phyloP scores from a whole-genome alignment of 2,113 vertebrate species.

The Thalassoma bifasciatum region DNA sequence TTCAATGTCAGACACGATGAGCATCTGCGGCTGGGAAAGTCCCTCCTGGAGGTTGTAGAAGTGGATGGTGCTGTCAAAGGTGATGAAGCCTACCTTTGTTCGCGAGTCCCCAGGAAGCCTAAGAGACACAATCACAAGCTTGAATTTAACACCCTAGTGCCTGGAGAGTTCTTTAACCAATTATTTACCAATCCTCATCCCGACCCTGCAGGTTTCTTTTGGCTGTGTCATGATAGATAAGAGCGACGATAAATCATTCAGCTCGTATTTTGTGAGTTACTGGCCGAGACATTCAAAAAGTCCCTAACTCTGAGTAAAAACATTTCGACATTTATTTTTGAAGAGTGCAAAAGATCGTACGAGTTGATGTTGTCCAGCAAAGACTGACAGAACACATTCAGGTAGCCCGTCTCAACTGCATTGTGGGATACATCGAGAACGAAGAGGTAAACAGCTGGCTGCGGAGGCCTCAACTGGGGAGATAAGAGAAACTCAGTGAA shows the following conservation, averaged over 20 bases:
- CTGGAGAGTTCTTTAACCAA: too few species aligned
- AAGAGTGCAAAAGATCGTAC: constrained; percentile 83
- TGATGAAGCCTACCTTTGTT: constrained; percentile 97
- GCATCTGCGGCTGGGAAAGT: constrained; percentile 97
- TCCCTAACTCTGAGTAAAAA: too few species aligned
- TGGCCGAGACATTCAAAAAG: too few species aligned
- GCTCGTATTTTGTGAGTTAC: too few species aligned
- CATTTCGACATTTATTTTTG: too few species aligned
- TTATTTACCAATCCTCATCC: too few species aligned
- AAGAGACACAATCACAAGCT: constrained; percentile 16
- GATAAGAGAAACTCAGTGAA: neutral
- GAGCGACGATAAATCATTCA: neutral
- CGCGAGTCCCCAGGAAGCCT: constrained; percentile 97
- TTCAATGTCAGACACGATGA: constrained; percentile 97
- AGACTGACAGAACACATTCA: constrained; percentile 92
- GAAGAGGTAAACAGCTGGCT: constrained; percentile 97
- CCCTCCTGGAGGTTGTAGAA: constrained; percentile 99
- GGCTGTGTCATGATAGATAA: neutral
- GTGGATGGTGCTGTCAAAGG: constrained; percentile 98
- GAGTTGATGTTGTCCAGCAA: constrained; percentile 93
- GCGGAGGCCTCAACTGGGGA: constrained; percentile 92
- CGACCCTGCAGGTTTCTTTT: neutral
- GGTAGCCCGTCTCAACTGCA: constrained; percentile 95
- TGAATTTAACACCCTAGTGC: too few species aligned
- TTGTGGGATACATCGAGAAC: constrained; percentile 96